phyloP scores from a whole-genome alignment of 1,140 invertebrate species.

The Brachionus sp. region DNA sequence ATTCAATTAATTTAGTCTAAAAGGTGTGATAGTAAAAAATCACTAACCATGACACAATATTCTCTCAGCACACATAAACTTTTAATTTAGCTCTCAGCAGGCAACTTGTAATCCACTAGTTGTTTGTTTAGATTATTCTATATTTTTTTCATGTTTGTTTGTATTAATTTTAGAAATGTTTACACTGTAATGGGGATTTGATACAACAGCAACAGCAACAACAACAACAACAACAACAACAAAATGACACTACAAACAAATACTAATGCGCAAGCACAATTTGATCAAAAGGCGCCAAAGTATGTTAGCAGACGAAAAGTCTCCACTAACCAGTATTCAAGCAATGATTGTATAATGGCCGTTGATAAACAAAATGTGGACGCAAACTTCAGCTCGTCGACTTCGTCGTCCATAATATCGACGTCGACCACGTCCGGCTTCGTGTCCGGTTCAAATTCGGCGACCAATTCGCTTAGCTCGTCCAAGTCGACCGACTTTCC shows the following conservation, averaged over 20 bases:
- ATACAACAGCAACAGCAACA: too few species aligned
- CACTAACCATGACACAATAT: background rate
- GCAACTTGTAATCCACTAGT: background rate
- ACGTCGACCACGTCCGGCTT: slow-evolving; percentile 7
- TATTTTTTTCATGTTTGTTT: background rate
- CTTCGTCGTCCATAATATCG: background rate
- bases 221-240: too few species aligned
- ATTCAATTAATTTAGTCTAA: background rate
- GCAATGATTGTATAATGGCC: background rate
- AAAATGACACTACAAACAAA: background rate
- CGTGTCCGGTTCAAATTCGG: slow-evolving; percentile 21
- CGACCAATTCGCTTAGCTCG: slow-evolving; percentile 3
- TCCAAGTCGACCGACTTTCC: slow-evolving; percentile 14
- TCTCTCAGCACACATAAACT: background rate
- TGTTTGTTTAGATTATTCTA: too few species aligned
- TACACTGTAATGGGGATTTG: background rate
- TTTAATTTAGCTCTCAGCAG: background rate
- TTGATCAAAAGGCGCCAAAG: background rate
- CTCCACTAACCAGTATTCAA: background rate
- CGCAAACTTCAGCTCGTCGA: background rate
- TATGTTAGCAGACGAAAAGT: background rate
- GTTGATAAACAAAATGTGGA: background rate
- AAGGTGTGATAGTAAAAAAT: slow-evolving; percentile 42
- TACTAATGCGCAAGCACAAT: background rate
- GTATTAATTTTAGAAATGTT: background rate